Evolutionary conservation across 2,888 invertebrate species (phyloP).

Genomic region (Rosalia funebris): DNA sequence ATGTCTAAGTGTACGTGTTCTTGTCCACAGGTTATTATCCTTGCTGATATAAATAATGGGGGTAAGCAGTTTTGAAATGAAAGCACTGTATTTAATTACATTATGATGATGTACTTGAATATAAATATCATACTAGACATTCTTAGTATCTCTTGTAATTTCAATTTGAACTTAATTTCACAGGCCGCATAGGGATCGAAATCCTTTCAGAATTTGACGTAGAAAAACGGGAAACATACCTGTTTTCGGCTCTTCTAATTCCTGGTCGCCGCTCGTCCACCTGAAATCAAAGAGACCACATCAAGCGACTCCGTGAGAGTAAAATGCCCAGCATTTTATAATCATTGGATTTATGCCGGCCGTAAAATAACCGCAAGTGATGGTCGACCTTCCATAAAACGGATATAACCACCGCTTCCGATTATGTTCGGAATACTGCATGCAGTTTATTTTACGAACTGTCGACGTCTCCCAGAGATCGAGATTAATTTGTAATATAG

Average conservation of each 20-base stretch:
- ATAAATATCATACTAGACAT: too few species aligned
- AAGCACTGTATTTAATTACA: too few species aligned
- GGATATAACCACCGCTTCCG: slow-evolving; percentile 40
- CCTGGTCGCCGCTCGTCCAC: slow-evolving; percentile 58
- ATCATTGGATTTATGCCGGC: slow-evolving; percentile 33
- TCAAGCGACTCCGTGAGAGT: slow-evolving; percentile 46
- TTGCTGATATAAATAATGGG: too few species aligned
- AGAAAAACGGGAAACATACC: too few species aligned
- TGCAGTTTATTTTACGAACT: slow-evolving; percentile 44
- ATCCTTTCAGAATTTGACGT: too few species aligned
- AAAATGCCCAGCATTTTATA: slow-evolving; percentile 34
- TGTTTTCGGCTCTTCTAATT: slow-evolving; percentile 57
- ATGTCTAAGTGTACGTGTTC: too few species aligned
- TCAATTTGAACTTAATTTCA: too few species aligned
- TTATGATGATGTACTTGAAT: too few species aligned
- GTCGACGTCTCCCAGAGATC: slow-evolving; percentile 40
- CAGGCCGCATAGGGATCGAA: too few species aligned
- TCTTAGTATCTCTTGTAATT: too few species aligned
- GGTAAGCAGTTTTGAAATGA: too few species aligned
- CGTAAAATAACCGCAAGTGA: slow-evolving; percentile 42
- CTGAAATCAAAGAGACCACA: slow-evolving; percentile 61
- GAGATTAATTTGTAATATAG: not conserved
- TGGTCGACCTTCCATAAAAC: slow-evolving; percentile 40
- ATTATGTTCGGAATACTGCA: slow-evolving; percentile 37
- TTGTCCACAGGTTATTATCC: too few species aligned